Conservation (phyloP, 2,888 invertebrate genomes). For the Clostera curtula region DNA sequence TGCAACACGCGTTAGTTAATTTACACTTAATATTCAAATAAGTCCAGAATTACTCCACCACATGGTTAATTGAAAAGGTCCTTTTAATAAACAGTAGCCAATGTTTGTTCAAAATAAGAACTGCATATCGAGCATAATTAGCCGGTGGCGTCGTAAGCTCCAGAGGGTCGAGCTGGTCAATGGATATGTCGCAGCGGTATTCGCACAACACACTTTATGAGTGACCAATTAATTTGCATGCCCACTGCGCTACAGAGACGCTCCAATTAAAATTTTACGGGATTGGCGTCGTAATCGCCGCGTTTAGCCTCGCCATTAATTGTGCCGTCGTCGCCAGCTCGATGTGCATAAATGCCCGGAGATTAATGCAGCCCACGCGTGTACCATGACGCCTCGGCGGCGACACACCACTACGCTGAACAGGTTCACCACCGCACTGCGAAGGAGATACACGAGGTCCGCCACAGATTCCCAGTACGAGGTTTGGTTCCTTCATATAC, state of each 20-base stretch:
- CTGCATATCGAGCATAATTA: constrained; percentile 2
- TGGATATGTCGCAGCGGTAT: constrained; percentile 23
- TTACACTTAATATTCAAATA: no score
- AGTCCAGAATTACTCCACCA: no score
- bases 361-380: constrained; percentile 23
- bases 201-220: constrained; percentile 28
- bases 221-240: constrained; percentile 48
- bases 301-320: constrained; percentile 35
- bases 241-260: constrained; percentile 26
- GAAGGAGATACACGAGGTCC: constrained; percentile 6
- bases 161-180: constrained; percentile 19
- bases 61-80: no score
- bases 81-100: no score
- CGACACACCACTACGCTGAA: constrained; percentile 6
- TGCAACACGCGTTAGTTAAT: no score
- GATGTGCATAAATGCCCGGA: constrained; percentile 21
- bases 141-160: constrained; percentile 6
- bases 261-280: constrained; percentile 43
- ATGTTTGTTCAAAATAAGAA: no score
- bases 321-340: constrained; percentile 24
- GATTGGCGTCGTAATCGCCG: constrained; percentile 33
- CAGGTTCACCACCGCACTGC: constrained; percentile 6
- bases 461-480: constrained; percentile 8
- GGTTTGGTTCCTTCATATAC: constrained; percentile 8
- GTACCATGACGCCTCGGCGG: constrained; percentile 8